phyloP scores from a whole-genome alignment of 2,888 invertebrate species.

The Scaeva pyrastri region DNA sequence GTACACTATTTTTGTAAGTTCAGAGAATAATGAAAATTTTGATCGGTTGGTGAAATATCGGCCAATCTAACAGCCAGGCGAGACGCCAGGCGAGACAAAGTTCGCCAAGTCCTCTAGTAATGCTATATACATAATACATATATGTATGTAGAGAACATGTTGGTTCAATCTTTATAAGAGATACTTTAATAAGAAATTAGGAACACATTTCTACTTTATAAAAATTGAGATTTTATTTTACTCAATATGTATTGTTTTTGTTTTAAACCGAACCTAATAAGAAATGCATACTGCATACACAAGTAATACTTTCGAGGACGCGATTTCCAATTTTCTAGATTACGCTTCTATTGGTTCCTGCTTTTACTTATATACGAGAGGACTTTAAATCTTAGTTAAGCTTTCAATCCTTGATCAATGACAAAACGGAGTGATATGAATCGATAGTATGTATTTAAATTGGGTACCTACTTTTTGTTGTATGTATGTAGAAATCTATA shows the following conservation, averaged over 20 bases:
- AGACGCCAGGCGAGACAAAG: too few species aligned
- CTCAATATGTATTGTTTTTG: background rate
- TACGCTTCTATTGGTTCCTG: background rate
- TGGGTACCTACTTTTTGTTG: too few species aligned
- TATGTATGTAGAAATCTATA: too few species aligned
- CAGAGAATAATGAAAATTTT: too few species aligned
- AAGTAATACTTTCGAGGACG: background rate
- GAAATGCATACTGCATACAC: background rate
- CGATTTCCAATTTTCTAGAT: conserved; percentile 3
- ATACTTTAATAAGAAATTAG: background rate
- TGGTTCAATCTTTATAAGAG: too few species aligned
- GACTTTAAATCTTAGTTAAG: conserved; percentile 61
- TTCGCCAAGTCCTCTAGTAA: too few species aligned
- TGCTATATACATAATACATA: too few species aligned
- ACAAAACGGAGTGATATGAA: conserved; percentile 46
- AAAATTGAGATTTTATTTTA: background rate
- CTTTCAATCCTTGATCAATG: conserved; percentile 65
- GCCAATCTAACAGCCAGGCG: too few species aligned
- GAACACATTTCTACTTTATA: background rate
- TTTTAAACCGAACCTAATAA: background rate
- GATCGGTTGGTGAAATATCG: too few species aligned
- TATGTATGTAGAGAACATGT: too few species aligned
- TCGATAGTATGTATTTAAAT: too few species aligned
- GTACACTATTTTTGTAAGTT: too few species aligned
- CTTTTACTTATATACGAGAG: conserved; percentile 27